Evolutionary conservation across 2,888 invertebrate genomes (phyloP).

Genomic region (Lymantria monacha): DNA sequence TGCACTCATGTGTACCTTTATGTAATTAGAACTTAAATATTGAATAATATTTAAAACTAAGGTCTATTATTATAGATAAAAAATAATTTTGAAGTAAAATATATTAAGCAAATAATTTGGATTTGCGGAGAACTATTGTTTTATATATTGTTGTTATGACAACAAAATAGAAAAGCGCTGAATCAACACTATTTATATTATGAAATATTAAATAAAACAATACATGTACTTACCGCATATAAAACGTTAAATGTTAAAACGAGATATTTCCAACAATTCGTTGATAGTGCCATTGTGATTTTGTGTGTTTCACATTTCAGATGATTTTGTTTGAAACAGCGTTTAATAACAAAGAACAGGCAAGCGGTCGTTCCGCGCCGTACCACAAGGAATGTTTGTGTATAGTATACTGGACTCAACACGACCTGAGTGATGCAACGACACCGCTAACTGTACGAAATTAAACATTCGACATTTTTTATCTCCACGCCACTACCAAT

Average conservation of each 20-base stretch:
- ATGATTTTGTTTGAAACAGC: conserved; percentile 61
- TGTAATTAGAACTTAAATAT: conserved; percentile 10
- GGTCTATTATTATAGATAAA: background rate
- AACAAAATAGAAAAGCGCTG: conserved; percentile 48
- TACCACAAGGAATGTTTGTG: conserved; percentile 65
- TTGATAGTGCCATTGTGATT: conserved; percentile 69
- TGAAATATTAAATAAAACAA: conserved; percentile 32
- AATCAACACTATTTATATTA: conserved; percentile 29
- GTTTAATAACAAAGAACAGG: conserved; percentile 71
- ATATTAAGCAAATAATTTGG: background rate
- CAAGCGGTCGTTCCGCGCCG: conserved; percentile 59
- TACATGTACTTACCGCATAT: conserved; percentile 69
- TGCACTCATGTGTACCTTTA: background rate
- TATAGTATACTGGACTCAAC: conserved; percentile 40
- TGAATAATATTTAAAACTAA: conserved; percentile 37
- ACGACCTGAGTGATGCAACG: conserved; percentile 17
- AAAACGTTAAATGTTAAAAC: conserved; percentile 74
- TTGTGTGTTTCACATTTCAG: conserved; percentile 68
- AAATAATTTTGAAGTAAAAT: background rate
- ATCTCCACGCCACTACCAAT: conserved; percentile 38
- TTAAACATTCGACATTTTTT: conserved; percentile 66
- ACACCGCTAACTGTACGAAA: conserved; percentile 53
- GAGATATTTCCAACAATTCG: conserved; percentile 78
- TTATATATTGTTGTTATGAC: conserved; percentile 62
- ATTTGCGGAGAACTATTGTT: background rate